Percentiles rank a stretch among this genome's conserved stretches.
These are phyloP conservation scores for Asarcornis scutulata DNA, from an alignment of 2,113 vertebrate genomes.

Conservation along the genomic window DNA sequence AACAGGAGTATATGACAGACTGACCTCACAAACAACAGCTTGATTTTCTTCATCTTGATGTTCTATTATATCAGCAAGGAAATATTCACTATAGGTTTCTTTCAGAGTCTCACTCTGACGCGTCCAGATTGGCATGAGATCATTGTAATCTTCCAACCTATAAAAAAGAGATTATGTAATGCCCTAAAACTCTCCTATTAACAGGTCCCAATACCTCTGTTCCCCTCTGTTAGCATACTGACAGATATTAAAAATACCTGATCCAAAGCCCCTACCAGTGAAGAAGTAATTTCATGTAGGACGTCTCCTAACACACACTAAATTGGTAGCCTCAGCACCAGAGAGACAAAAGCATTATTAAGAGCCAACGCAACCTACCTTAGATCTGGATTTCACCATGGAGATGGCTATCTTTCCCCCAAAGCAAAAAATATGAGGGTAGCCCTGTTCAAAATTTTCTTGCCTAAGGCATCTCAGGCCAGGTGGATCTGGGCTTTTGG, in stretches of 20 bases:
- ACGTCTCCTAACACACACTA: fast-evolving
- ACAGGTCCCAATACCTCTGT: neutral
- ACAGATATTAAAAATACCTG: neutral
- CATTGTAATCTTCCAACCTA: constrained; percentile 90
- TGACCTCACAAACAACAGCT: constrained; percentile 87
- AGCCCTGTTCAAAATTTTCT: neutral
- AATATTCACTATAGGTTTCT: constrained; percentile 71
- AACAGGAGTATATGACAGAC: neutral
- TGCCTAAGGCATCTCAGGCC: neutral
- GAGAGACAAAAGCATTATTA: neutral
- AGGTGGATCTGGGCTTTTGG: neutral
- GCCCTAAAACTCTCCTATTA: neutral
- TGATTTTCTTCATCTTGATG: constrained; percentile 78
- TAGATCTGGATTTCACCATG: neutral
- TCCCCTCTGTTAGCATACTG: neutral
- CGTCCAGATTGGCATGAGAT: constrained; percentile 80
- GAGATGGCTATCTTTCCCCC: neutral
- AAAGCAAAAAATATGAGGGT: neutral
- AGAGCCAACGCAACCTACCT: neutral
- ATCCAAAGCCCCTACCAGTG: neutral
- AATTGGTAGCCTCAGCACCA: neutral
- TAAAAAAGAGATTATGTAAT: neutral
- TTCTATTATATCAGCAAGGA: constrained; percentile 83
- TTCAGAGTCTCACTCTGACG: constrained; percentile 69
- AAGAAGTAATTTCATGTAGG: neutral